A percentile compares a stretch with the other conserved stretches of the same genome.
These are phyloP conservation scores for Poeciliopsis retropinna DNA, from an alignment of 2,113 vertebrate genomes.

Conservation along the genomic window DNA sequence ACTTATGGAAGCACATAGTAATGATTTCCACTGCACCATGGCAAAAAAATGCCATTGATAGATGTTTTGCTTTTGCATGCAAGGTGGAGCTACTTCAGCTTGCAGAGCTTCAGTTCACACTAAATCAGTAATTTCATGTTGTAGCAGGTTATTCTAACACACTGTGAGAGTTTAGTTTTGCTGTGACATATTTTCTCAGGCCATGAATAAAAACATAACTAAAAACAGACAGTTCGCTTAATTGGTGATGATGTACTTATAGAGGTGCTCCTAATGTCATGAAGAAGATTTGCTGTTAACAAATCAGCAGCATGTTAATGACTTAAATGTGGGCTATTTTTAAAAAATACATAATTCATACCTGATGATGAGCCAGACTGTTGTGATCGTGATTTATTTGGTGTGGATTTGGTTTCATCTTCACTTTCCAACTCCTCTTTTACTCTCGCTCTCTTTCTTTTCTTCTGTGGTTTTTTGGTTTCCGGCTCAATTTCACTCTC, in stretches of 20 bases:
- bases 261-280: neutral
- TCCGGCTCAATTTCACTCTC: constrained; percentile 50
- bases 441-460: constrained; percentile 74
- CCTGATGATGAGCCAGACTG: constrained; percentile 48
- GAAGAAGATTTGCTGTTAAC: neutral
- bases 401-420: constrained; percentile 36
- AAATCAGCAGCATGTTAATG: neutral
- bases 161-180: no score
- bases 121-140: neutral
- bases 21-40: no score
- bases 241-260: no score
- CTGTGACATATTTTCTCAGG: no score
- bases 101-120: neutral
- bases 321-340: neutral
- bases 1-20: no score
- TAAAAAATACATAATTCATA: neutral
- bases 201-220: no score
- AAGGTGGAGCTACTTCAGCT: no score
- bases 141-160: neutral
- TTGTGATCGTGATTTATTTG: constrained; percentile 50
- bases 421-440: constrained; percentile 33
- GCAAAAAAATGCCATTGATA: no score
- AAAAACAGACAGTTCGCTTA: no score
- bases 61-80: no score
- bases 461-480: constrained; percentile 38